A percentile compares a stretch with the other conserved stretches of the same genome.
Evolutionary conservation across 2,113 vertebrate genomes (phyloP).

Genomic region (Gymnorhina tibicen): DNA sequence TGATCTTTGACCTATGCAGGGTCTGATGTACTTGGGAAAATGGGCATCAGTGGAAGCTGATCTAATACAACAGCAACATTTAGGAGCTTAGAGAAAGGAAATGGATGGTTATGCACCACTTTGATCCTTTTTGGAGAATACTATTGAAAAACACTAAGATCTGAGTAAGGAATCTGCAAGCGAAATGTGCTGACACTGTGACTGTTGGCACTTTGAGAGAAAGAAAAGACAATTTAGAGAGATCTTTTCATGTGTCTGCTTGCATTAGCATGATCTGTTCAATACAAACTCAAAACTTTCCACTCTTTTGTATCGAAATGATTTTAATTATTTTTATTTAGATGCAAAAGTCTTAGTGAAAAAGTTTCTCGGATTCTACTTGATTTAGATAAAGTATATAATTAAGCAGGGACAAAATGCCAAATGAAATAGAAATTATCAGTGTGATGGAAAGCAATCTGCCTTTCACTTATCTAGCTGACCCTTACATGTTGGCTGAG

Average conservation of each 20-base stretch:
- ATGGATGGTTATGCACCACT: neutral
- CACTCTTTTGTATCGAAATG: neutral
- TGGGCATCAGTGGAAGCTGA: neutral
- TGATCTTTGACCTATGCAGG: neutral
- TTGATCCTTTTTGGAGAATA: neutral
- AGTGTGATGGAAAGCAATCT: neutral
- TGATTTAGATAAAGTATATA: neutral
- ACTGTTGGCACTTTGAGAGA: neutral
- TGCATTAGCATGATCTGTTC: neutral
- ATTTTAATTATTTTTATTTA: conserved; percentile 6
- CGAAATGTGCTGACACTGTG: neutral
- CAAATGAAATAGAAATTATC: conserved; percentile 12
- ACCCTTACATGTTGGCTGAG: neutral
- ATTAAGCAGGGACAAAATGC: neutral
- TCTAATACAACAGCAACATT: neutral
- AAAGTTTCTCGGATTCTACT: neutral
- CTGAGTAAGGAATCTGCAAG: neutral
- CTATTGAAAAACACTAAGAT: neutral
- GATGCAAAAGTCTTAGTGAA: neutral
- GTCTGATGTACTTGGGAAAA: neutral
- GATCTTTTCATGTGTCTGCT: neutral
- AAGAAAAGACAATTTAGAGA: neutral
- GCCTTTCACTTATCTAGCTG: neutral
- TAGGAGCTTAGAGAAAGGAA: neutral
- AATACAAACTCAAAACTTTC: neutral